These are phyloP conservation scores for Phaonia tiefii DNA, from an alignment of 2,888 invertebrate species.

Conservation along the genomic window DNA sequence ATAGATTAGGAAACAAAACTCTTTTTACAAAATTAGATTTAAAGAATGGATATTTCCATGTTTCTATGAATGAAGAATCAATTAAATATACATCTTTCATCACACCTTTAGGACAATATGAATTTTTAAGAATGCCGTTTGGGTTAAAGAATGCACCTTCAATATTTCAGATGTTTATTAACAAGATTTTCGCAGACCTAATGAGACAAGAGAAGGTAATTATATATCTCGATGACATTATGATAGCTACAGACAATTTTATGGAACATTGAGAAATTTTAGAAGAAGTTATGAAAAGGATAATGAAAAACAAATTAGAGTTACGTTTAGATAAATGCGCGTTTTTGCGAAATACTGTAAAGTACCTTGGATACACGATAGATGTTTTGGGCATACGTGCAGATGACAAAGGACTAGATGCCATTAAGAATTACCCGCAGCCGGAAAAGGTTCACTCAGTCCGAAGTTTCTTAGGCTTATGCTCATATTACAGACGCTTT, in stretches of 20 bases:
- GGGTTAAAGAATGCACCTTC: no score
- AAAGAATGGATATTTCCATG: conserved; percentile 57
- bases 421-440: conserved; percentile 25
- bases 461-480: conserved; percentile 50
- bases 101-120: no score
- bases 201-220: conserved; percentile 39
- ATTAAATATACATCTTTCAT: no score
- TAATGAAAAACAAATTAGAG: no score
- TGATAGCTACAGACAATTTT: conserved; percentile 47
- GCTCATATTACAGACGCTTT: conserved; percentile 61
- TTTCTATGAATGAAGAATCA: no score
- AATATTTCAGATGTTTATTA: no score
- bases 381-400: conserved; percentile 43
- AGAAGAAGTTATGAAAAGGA: conserved; percentile 44
- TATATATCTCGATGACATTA: no score
- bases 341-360: conserved; percentile 42
- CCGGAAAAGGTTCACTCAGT: conserved; percentile 34
- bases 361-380: conserved; percentile 51
- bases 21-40: conserved; percentile 50
- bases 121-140: no score
- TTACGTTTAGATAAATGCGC: no score
- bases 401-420: conserved; percentile 40
- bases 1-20: conserved; percentile 24
- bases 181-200: conserved; percentile 53
- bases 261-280: conserved; percentile 45